Evolutionary conservation across 2,888 invertebrate genomes (phyloP).

Genomic region (Trilocha varians): DNA sequence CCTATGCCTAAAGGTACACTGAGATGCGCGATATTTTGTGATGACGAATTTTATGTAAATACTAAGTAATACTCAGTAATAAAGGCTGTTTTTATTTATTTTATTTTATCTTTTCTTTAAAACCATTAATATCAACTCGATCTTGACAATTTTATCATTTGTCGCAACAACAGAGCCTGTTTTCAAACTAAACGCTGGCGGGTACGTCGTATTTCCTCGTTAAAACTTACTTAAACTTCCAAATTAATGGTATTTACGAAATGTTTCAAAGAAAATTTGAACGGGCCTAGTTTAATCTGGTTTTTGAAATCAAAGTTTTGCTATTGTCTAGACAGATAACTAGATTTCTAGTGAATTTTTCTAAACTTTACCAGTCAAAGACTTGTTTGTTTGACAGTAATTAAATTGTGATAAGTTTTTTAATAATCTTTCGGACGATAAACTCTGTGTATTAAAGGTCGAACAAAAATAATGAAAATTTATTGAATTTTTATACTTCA

Average conservation of each 20-base stretch:
- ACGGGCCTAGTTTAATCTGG: constrained; percentile 16
- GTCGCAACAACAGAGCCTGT: neutral
- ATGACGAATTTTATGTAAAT: too few relatives aligned
- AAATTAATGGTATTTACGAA: constrained; percentile 23
- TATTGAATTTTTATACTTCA: too few relatives aligned
- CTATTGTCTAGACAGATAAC: constrained; percentile 4
- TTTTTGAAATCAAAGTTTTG: constrained; percentile 10
- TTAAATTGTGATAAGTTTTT: too few relatives aligned
- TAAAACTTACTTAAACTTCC: constrained; percentile 24
- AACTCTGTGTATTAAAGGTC: too few relatives aligned
- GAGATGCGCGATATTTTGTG: too few relatives aligned
- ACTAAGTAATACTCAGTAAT: too few relatives aligned
- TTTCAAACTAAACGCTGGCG: constrained; percentile 3
- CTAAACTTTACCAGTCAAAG: constrained; percentile 1
- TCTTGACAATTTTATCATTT: neutral
- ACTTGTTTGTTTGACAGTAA: neutral
- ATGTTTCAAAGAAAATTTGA: constrained; percentile 18
- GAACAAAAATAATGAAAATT: too few relatives aligned
- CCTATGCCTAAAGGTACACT: too few relatives aligned
- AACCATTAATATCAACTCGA: neutral
- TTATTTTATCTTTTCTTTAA: neutral
- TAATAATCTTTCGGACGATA: too few relatives aligned
- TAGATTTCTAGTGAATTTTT: neutral
- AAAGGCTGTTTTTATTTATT: neutral
- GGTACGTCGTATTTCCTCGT: constrained; percentile 23